Percentiles rank a stretch among this genome's conserved stretches.
phyloP scores from a whole-genome alignment of 1,140 invertebrate genomes.

The Apis cerana region DNA sequence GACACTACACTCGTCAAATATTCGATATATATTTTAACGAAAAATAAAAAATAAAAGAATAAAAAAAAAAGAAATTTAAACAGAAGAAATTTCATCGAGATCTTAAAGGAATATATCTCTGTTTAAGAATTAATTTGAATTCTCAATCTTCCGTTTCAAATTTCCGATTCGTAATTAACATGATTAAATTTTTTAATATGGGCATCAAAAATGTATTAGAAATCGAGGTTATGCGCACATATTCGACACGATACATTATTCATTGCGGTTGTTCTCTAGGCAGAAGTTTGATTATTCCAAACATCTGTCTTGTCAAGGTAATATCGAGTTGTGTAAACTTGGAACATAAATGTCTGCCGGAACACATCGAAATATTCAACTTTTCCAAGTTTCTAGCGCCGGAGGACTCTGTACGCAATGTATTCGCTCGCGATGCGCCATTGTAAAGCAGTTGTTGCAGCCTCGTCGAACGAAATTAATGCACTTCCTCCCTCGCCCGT shows the following conservation, averaged over 20 bases:
- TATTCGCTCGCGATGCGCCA: neutral
- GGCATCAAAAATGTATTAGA: conserved; percentile 22
- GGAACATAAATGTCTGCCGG: conserved; percentile 27
- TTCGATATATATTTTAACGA: too few species aligned
- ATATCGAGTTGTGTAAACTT: conserved; percentile 51
- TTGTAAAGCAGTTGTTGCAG: neutral
- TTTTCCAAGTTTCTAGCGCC: conserved; percentile 37
- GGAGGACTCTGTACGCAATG: too few species aligned
- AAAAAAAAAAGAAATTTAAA: too few species aligned
- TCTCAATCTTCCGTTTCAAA: too few species aligned
- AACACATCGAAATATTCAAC: conserved; percentile 42
- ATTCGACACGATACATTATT: conserved; percentile 40
- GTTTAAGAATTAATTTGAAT: too few species aligned
- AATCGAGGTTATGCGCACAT: neutral
- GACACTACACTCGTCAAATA: too few species aligned
- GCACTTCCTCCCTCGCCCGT: too few species aligned
- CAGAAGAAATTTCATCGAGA: too few species aligned
- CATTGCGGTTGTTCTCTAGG: conserved; percentile 35
- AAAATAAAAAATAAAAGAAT: too few species aligned
- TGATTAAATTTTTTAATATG: neutral
- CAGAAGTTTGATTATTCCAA: conserved; percentile 51
- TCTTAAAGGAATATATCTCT: too few species aligned
- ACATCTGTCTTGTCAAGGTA: conserved; percentile 46
- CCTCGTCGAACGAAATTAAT: conserved; percentile 29
- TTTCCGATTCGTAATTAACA: neutral